Percentiles rank a stretch among this genome's conserved stretches.
phyloP scores from a whole-genome alignment of 2,113 vertebrate genomes.

The Hydrolagus affinis region DNA sequence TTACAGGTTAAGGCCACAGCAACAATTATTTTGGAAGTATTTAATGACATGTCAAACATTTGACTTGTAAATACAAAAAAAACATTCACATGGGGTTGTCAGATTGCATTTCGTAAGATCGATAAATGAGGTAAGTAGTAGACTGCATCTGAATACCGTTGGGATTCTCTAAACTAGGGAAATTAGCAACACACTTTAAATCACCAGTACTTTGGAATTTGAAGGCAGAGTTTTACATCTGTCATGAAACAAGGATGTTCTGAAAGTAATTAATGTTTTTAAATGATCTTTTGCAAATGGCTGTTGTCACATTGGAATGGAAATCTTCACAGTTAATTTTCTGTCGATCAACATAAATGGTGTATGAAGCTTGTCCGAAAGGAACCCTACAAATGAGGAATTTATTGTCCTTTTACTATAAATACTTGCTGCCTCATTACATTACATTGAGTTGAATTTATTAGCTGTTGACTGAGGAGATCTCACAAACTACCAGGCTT shows the following conservation, averaged over 20 bases:
- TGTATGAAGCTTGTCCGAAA: neutral
- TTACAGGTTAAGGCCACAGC: no score
- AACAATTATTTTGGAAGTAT: no score
- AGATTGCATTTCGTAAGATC: no score
- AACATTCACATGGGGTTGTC: no score
- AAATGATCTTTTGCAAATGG: neutral
- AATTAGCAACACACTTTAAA: neutral
- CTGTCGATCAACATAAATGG: neutral
- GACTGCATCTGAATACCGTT: no score
- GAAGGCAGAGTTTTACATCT: neutral
- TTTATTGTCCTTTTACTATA: neutral
- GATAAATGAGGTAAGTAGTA: no score
- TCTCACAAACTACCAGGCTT: neutral
- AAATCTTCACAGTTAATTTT: neutral
- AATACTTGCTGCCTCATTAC: neutral
- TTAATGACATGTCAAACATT: no score
- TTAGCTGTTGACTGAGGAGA: neutral
- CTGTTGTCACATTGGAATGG: neutral
- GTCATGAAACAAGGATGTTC: neutral
- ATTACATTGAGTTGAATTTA: neutral
- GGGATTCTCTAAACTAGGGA: neutral
- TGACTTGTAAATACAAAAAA: no score
- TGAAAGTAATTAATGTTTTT: neutral
- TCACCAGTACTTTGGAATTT: neutral
- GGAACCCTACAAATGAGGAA: neutral